A percentile compares a stretch with the other conserved stretches of the same genome.
Evolutionary conservation across 2,113 vertebrate genomes (phyloP).

Genomic region (Ptilorrhoa leucosticta): DNA sequence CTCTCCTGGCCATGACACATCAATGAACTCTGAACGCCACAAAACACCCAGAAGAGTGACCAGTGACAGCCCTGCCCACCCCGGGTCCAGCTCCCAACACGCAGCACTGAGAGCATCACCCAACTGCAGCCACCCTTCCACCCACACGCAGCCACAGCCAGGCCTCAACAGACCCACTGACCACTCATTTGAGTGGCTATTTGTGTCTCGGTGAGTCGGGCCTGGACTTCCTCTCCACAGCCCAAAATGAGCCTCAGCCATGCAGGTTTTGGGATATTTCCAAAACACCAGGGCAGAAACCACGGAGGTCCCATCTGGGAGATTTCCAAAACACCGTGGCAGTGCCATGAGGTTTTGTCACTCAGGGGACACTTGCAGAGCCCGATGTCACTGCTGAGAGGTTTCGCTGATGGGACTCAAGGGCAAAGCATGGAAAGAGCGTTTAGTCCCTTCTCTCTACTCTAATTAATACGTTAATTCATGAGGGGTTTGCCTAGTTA

Average conservation of each 20-base stretch:
- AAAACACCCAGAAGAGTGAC: background rate
- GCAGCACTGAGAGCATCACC: fast-evolving
- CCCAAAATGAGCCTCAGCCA: fast-evolving
- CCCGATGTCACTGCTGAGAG: background rate
- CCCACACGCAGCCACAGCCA: background rate
- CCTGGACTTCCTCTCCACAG: background rate
- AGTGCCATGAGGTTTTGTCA: fast-evolving
- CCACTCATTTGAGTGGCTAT: fast-evolving
- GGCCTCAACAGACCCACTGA: background rate
- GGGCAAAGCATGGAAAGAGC: background rate
- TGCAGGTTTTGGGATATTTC: background rate
- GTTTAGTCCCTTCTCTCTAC: background rate
- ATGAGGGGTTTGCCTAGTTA: background rate
- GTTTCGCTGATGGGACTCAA: background rate
- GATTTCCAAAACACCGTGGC: fast-evolving
- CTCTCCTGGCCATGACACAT: fast-evolving
- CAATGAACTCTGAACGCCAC: background rate
- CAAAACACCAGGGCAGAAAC: fast-evolving
- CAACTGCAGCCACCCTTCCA: background rate
- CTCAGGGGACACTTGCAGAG: background rate
- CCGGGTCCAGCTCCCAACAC: background rate
- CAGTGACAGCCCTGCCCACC: background rate
- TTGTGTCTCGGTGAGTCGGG: no score
- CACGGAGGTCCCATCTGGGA: fast-evolving
- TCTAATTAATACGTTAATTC: background rate